Conservation (phyloP, 2,113 vertebrate species). For the Heterotis niloticus region DNA sequence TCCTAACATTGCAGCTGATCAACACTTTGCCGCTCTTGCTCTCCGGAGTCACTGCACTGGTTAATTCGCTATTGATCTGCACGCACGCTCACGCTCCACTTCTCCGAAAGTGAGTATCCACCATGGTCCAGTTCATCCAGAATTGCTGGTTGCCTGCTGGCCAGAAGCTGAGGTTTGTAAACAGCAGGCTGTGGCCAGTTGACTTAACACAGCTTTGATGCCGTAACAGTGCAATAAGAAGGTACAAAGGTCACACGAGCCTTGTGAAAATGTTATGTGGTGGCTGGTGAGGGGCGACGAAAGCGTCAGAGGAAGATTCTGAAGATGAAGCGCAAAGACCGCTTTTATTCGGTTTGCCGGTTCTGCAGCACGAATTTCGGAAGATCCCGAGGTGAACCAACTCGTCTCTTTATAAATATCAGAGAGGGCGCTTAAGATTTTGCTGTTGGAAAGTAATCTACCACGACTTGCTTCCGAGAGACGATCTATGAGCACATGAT, state of each 20-base stretch:
- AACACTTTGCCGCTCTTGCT: constrained; percentile 13
- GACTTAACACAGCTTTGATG: neutral
- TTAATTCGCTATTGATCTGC: constrained; percentile 28
- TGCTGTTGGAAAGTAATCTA: too few relatives aligned
- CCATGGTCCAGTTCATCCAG: constrained; percentile 29
- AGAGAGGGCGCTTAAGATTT: too few relatives aligned
- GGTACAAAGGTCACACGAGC: neutral
- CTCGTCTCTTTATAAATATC: too few relatives aligned
- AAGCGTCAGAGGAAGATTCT: too few relatives aligned
- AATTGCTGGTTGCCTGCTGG: neutral
- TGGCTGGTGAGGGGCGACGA: neutral
- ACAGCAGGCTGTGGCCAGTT: neutral
- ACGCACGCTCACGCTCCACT: constrained; percentile 5
- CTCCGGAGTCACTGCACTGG: constrained; percentile 25
- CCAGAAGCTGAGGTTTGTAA: neutral
- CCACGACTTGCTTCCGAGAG: too few relatives aligned
- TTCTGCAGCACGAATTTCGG: neutral
- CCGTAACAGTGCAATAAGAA: neutral
- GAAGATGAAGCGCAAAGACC: too few relatives aligned
- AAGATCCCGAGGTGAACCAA: too few relatives aligned
- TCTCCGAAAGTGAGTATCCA: constrained; percentile 21
- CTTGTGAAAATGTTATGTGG: neutral
- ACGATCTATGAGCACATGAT: too few relatives aligned
- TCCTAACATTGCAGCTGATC: neutral
- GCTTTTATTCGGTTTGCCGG: neutral